These are phyloP conservation scores for Priocnemis perturbator DNA, from an alignment of 2,888 invertebrate genomes.

Conservation along the genomic window DNA sequence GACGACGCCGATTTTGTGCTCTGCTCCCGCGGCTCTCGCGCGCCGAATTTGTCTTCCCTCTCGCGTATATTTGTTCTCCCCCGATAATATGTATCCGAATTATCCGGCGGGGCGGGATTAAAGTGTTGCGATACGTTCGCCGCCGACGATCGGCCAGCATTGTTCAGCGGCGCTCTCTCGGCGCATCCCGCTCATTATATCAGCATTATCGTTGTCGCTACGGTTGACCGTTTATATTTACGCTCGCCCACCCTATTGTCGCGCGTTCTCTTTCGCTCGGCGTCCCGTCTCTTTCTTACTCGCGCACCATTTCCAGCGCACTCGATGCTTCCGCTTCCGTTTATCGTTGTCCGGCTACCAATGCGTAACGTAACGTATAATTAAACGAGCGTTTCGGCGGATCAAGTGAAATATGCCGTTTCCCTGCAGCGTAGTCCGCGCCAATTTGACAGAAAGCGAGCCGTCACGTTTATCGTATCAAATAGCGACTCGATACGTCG, in stretches of 20 bases:
- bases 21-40: no score
- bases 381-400: no score
- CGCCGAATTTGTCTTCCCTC: slow-evolving; percentile 1
- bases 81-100: slow-evolving; percentile 37
- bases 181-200: slow-evolving; percentile 4
- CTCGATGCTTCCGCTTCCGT: not conserved
- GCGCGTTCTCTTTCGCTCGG: not conserved
- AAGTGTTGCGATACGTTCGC: slow-evolving; percentile 29
- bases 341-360: no score
- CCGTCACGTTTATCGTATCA: no score
- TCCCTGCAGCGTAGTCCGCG: no score
- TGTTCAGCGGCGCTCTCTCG: not conserved
- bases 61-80: slow-evolving; percentile 35
- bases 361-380: no score
- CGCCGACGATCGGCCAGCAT: slow-evolving; percentile 10
- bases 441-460: no score
- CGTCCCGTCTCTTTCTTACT: not conserved
- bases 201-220: slow-evolving; percentile 5
- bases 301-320: not conserved
- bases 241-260: not conserved
- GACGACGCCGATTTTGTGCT: slow-evolving; percentile 23
- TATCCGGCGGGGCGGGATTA: slow-evolving; percentile 40
- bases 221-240: slow-evolving; percentile 2
- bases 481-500: no score
- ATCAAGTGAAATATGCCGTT: no score